Conservation (phyloP, 2,113 vertebrate species). For the Ailuropoda melanoleuca region DNA sequence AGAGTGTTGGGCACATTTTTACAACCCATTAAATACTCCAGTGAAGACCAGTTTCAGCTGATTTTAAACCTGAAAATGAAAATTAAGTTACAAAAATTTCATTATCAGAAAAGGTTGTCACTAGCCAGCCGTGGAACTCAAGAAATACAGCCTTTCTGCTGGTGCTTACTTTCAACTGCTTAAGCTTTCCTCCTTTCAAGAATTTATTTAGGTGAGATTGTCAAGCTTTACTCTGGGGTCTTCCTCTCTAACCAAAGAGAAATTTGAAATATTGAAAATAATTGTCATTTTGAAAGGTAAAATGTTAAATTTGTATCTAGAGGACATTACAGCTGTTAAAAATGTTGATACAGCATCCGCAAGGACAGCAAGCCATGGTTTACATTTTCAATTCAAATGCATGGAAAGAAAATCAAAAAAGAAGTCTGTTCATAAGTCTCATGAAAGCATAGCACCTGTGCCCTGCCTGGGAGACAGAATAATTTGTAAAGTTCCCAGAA, state of each 20-base stretch:
- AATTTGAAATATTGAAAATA: constrained; percentile 59
- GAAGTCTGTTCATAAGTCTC: background rate
- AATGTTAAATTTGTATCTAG: constrained; percentile 57
- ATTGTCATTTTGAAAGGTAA: constrained; percentile 63
- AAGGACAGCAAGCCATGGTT: background rate
- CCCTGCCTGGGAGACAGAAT: constrained; percentile 42
- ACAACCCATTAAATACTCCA: background rate
- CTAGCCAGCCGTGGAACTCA: background rate
- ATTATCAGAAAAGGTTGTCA: background rate
- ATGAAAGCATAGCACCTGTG: background rate
- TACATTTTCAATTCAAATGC: constrained; percentile 48
- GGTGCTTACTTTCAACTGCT: background rate
- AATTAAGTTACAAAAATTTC: background rate
- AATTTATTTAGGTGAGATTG: constrained; percentile 45
- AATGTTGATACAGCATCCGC: constrained; percentile 25
- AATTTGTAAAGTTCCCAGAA: constrained; percentile 57
- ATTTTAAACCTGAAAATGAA: background rate
- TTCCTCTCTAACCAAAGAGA: background rate
- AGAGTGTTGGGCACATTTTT: background rate
- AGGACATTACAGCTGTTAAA: constrained; percentile 35
- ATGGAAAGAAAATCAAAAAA: background rate
- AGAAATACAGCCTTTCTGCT: background rate
- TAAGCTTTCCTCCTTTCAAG: background rate
- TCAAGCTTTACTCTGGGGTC: background rate
- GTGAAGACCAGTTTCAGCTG: background rate